These are phyloP conservation scores for Conus betulinus DNA, from an alignment of 1,140 invertebrate species.

Conservation along the genomic window DNA sequence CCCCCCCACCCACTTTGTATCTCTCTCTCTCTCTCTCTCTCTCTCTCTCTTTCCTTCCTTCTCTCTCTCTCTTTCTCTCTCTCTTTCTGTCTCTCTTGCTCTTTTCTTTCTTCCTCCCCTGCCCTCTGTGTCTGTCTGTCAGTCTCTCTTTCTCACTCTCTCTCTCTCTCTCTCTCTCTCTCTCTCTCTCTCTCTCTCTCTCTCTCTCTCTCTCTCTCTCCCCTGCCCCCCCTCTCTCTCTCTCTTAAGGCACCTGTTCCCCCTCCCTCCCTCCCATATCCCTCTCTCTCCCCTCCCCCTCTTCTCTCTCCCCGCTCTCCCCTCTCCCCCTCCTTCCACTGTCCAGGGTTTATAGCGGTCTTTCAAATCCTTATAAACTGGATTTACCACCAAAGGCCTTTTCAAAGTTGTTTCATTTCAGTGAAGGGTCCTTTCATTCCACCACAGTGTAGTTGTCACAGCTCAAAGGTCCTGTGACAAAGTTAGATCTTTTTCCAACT, in stretches of 20 bases:
- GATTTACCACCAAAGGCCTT: too few relatives aligned
- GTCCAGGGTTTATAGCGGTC: too few relatives aligned
- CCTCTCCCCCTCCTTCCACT: not conserved
- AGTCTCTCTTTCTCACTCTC: not conserved
- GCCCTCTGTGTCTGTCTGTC: not conserved
- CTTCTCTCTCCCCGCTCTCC: not conserved
- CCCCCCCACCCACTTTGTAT: not conserved
- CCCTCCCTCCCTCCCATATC: not conserved
- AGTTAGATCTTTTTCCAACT: too few relatives aligned
- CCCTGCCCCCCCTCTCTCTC: not conserved
- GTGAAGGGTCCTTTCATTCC: too few relatives aligned
- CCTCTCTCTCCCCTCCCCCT: too few relatives aligned
- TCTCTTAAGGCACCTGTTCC: not conserved
- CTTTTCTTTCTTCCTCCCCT: not conserved
- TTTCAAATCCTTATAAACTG: too few relatives aligned
- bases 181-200: not conserved
- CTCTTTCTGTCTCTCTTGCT: not conserved
- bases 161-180: not conserved
- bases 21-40: not conserved
- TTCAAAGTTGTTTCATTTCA: too few relatives aligned
- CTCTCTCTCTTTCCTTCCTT: not conserved
- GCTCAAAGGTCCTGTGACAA: too few relatives aligned
- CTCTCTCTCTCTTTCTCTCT: not conserved
- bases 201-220: not conserved
- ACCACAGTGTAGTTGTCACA: too few relatives aligned